Evolutionary conservation across 2,113 vertebrate species (phyloP), one percentile per base, ranked within the genome.

Genomic region (Fukomys damarensis): DNA sequence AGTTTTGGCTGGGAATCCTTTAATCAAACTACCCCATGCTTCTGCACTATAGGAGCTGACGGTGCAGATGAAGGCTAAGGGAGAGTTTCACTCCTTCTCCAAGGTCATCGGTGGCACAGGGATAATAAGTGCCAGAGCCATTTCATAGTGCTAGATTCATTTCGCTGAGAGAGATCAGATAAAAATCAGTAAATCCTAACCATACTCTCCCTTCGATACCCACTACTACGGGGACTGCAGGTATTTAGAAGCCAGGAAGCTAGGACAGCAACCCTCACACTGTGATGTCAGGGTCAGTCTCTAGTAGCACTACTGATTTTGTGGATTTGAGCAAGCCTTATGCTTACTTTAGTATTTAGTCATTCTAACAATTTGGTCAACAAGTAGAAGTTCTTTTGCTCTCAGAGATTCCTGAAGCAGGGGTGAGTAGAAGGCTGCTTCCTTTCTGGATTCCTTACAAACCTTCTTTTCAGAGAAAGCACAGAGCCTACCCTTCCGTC

Each of bases 361-460:
- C 85, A 93, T 38, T 89, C 81, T 22, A 74, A 63, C 61, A 72
- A 13, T 63, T 93, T 87, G 49, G 32, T 86, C 81, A 92, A 66
- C 35, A 68, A 46, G 81, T 82, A 4, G 76, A 83, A 91, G 54
- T 49, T 28, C 16, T 96, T 70, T 82, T 65, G 59, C 41, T 89
- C 61, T 49, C 32, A 68, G 35, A 87, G 87, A 76, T 87, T 28
- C 41, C 63, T n/a, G 8, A 72, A 95, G 22, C 12, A 80, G 54
- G 13, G n/a, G 5, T 14, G 7, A 41, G 1, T 22, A 5, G n/a
- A 65, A 79, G 70, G 16, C 28, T 76, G 26, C 10, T 54, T 58
- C 22, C 5, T 72, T 83, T 46, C 46, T 65, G 38, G 24, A 52
- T 63, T 41, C 20, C 82, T 68, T 82, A n/a, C 81, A 43, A 93